Base-by-base conservation (phyloP, 2,888 invertebrate genomes). In the Luperina testacea region DNA sequence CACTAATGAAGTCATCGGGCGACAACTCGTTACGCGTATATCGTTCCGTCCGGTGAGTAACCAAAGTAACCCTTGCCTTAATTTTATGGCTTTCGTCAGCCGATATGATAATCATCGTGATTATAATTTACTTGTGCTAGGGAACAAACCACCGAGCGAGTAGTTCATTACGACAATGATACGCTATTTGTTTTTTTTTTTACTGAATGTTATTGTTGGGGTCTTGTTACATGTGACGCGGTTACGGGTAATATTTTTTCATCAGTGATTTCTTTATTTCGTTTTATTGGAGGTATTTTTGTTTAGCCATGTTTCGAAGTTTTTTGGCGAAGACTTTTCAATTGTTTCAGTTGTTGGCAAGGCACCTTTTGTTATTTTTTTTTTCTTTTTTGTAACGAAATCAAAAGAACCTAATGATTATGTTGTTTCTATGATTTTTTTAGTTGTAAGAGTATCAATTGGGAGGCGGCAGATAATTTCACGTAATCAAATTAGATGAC, bases 1-100 rank as follows among this genome's bases (percentile, higher is more conserved):
- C 84, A 85, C 89, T 94, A 94, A 93, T 94, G 93, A 94, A 93
- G 93, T 90, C 89, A 93, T 94, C 91, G 90, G 91, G 91, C 89
- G 87, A 84, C 90, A 87, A 87, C 87, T 87, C 53, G 72, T 51
- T 77, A 63, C 59, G 72, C 38, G 72, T 75, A 63, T 90, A 91
- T 91, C 92, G 92, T 92, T 91, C 91, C 92, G 89, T 91, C 91
- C 91, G 90, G 83, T 92, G 92, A 87, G 81, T 91, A 57, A 9
- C 57, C 24, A 24, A 57, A 57, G 86, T 91, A 92, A 92, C 93
- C 93, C 93, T 91, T 92, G 87, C 90, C 83, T 91, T 91, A 90
- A 91, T 91, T 93, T 92, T 93, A 93, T 91, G 90, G 89, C 88
- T 88, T 91, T 92, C 89, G 89, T 85, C 87, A 82, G 82, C 83